phyloP scores from a whole-genome alignment of 2,113 vertebrate species.

The Cottus gobio region DNA sequence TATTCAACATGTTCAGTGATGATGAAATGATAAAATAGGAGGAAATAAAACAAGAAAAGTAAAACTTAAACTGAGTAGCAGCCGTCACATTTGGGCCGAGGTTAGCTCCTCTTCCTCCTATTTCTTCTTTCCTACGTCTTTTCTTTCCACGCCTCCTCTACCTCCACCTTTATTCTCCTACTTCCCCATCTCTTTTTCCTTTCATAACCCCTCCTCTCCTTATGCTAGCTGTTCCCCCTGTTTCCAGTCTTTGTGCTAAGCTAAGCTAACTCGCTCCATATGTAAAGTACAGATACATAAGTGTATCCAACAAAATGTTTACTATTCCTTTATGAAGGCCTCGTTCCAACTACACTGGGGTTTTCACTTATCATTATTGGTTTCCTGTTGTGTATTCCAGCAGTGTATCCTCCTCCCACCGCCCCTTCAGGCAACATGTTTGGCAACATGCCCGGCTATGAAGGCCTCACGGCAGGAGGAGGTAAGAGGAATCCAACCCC shows the following conservation, averaged over 20 bases:
- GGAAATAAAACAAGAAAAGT: no score
- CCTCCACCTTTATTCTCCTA: neutral
- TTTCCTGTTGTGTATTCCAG: slow-evolving; percentile 54
- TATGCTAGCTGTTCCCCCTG: neutral
- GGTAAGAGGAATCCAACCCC: slow-evolving; percentile 54
- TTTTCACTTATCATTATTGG: neutral
- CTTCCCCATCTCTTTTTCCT: neutral
- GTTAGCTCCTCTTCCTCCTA: neutral
- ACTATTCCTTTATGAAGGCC: neutral
- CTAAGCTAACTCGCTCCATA: neutral
- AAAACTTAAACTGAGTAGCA: no score
- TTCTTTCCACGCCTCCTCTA: neutral
- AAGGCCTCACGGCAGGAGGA: slow-evolving; percentile 67
- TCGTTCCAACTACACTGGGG: neutral
- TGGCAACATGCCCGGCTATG: slow-evolving; percentile 77
- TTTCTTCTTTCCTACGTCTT: no score
- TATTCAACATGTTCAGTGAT: no score
- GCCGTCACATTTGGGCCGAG: no score
- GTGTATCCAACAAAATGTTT: neutral
- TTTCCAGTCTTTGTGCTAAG: neutral
- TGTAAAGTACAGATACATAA: no score
- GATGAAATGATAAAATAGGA: no score
- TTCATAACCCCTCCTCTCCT: neutral
- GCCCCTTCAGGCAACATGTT: slow-evolving; percentile 66
- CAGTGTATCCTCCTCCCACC: slow-evolving; percentile 30